Evolutionary conservation across 2,888 invertebrate species (phyloP), one percentile per base, ranked within the genome.

Genomic region (Dynastes hyllus): DNA sequence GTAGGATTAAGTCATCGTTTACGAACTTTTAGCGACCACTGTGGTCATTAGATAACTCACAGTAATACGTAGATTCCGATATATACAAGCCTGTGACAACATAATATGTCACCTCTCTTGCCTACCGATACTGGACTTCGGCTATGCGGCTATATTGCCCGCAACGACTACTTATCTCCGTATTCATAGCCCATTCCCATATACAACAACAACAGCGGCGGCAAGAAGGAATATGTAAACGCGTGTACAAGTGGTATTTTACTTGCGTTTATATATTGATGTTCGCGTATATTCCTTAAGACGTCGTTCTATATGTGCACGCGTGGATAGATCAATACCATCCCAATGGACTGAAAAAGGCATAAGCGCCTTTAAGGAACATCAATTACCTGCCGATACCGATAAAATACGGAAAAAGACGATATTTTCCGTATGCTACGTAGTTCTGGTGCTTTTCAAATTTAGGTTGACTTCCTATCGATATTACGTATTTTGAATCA

Each of bases 181-280:
- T 51, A 70, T 70, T 53, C 70, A 53, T 53, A 70, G 51, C 27
- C 51, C 70, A 70, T 70, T 53, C 51, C 29, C 70, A 53, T 70
- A 53, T 53, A 53, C 53, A 70, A 45, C 45, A 11, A 5, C 32
- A 32, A 11, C 45, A 45, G 11, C 45, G 8, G 11, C 45, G 32
- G 37, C n/a, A 11, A 32, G 11, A n/a, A n/a, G 11, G 9, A n/a
- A 32, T 29, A 51, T 13, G 27, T 51, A 8, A 27, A 13, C 51
- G 27, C 51, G 40, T 53, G 27, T 22, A 4, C 29, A 70, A 45
- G 45, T 45, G 45, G 45, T 45, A 45, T 45, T 70, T 27, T 70
- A 51, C n/a, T 51, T 51, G 22, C 53, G 70, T 37, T 37, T 40
- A 40, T 66, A 66, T 66, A 66, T 66, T 66, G 66, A 66, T 66